A percentile compares a stretch with the other conserved stretches of the same genome.
Evolutionary conservation across 2,888 invertebrate species (phyloP).

Genomic region (Apodemia zela): DNA sequence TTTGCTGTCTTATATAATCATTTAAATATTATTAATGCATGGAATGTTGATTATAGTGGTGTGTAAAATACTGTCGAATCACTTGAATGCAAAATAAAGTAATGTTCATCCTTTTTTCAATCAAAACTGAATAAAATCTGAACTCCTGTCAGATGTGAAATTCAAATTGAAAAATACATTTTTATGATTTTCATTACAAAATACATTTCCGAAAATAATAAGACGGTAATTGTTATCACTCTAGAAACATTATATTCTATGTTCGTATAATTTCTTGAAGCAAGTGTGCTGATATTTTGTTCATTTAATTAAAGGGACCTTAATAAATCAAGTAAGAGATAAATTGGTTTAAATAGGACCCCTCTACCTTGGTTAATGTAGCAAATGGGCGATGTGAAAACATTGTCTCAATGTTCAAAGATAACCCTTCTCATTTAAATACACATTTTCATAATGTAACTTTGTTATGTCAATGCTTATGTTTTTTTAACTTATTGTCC

Average conservation of each 20-base stretch:
- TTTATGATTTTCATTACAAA: background rate
- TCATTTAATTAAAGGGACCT: conserved; percentile 47
- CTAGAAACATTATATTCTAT: conserved; percentile 26
- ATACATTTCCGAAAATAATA: background rate
- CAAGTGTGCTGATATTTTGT: conserved; percentile 38
- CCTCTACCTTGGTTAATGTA: conserved; percentile 6
- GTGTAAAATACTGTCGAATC: too few species aligned
- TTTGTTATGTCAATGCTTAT: too few species aligned
- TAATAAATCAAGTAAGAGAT: conserved; percentile 52
- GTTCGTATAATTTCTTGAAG: conserved; percentile 37
- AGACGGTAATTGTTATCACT: background rate
- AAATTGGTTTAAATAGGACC: conserved; percentile 55
- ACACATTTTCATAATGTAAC: background rate
- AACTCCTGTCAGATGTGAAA: too few species aligned
- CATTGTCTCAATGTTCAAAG: background rate
- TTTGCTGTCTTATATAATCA: too few species aligned
- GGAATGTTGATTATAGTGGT: too few species aligned
- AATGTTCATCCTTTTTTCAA: too few species aligned
- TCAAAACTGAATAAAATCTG: too few species aligned
- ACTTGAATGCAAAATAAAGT: too few species aligned
- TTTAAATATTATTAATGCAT: too few species aligned
- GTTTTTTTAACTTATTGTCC: too few species aligned
- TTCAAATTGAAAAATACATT: background rate
- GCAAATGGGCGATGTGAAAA: conserved; percentile 4
- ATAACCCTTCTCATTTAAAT: background rate